These are phyloP conservation scores for Rutpela maculata DNA, from an alignment of 2,888 invertebrate species.

Conservation along the genomic window DNA sequence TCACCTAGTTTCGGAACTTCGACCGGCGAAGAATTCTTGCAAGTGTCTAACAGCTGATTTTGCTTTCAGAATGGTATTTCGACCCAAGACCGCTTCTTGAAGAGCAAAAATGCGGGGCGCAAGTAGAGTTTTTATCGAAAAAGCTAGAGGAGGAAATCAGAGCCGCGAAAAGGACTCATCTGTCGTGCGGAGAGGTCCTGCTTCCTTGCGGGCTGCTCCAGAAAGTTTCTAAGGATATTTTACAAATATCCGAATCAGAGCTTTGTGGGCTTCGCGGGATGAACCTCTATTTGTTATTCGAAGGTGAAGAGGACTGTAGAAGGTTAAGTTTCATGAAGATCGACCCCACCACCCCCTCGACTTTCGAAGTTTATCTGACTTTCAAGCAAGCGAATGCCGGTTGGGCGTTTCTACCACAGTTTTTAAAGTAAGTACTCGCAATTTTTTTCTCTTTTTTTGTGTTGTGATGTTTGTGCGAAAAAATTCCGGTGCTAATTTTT, in stretches of 20 bases:
- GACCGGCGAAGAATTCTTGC: not conserved
- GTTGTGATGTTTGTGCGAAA: conserved; percentile 16
- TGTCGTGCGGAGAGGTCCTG: conserved; percentile 90
- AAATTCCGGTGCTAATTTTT: conserved; percentile 25
- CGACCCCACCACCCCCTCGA: conserved; percentile 90
- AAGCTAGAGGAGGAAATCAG: conserved; percentile 87
- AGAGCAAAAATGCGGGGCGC: conserved; percentile 72
- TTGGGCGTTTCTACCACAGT: conserved; percentile 92
- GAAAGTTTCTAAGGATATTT: conserved; percentile 86
- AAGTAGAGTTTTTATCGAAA: conserved; percentile 83
- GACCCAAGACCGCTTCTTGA: conserved; percentile 66
- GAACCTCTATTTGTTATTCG: conserved; percentile 88
- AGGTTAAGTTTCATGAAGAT: conserved; percentile 89
- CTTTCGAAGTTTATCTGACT: conserved; percentile 92
- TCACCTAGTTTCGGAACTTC: conserved; percentile 4
- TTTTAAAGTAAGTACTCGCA: conserved; percentile 86
- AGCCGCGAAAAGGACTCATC: conserved; percentile 87
- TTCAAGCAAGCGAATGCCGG: conserved; percentile 90
- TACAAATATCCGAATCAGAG: conserved; percentile 89
- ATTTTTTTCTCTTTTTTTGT: conserved; percentile 32
- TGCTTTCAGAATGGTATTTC: conserved; percentile 71
- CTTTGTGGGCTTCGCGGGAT: conserved; percentile 93
- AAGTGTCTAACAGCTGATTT: conserved; percentile 42
- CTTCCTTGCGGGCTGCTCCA: conserved; percentile 89
- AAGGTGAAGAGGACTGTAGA: conserved; percentile 82